A percentile compares a stretch with the other conserved stretches of the same genome.
Conservation (phyloP, 2,888 invertebrate genomes). For the Cephus runcator region DNA sequence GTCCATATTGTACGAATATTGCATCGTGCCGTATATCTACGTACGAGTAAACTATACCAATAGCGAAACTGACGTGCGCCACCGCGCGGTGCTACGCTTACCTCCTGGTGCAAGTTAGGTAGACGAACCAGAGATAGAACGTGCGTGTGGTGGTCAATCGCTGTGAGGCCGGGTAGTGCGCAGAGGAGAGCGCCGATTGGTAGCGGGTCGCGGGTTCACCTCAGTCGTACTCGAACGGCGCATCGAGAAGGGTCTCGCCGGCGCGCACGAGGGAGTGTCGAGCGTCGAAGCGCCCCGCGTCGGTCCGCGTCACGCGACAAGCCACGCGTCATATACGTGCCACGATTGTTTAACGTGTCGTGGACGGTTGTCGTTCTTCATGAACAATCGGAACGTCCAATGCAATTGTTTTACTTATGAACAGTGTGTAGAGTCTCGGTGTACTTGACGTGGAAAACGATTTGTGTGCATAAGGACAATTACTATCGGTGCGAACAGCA, state of each 20-base stretch:
- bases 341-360: not conserved
- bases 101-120: not conserved
- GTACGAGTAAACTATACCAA: not conserved
- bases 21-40: not conserved
- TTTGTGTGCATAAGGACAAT: not conserved
- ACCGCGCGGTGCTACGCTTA: not conserved
- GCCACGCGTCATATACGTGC: constrained; percentile 11
- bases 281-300: constrained; percentile 2
- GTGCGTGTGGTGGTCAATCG: constrained; percentile 51
- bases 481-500: not conserved
- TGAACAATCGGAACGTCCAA: not conserved
- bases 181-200: constrained; percentile 53
- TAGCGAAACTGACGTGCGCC: not conserved
- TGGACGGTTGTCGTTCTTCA: not conserved
- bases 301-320: not conserved
- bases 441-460: not conserved
- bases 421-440: not conserved
- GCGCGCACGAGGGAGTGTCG: not conserved
- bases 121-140: constrained; percentile 9
- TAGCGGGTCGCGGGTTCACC: constrained; percentile 43
- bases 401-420: not conserved
- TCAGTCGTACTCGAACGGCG: constrained; percentile 63
- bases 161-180: constrained; percentile 38
- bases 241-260: constrained; percentile 52
- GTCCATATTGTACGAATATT: not conserved